Evolutionary conservation across 2,113 vertebrate species (phyloP).

Genomic region (Deroptyus accipitrinus): DNA sequence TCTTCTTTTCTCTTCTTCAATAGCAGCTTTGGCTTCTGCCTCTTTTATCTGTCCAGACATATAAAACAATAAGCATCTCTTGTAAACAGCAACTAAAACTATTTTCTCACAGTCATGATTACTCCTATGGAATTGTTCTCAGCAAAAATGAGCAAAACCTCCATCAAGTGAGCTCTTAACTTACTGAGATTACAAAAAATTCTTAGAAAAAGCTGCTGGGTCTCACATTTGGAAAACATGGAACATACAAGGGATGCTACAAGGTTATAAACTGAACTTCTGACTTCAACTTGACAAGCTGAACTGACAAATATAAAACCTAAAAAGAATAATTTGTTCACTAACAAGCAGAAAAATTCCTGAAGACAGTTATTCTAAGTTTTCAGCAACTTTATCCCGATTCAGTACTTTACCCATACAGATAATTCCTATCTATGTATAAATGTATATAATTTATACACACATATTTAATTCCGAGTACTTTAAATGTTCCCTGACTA

Average conservation of each 20-base stretch:
- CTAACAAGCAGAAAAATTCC: not conserved
- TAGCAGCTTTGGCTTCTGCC: slow-evolving; percentile 84
- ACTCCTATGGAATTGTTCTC: not conserved
- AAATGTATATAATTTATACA: not conserved
- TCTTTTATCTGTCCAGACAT: slow-evolving; percentile 83
- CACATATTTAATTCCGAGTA: not conserved
- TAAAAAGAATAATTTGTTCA: not conserved
- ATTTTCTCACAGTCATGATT: not conserved
- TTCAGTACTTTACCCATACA: not conserved
- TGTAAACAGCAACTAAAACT: not conserved
- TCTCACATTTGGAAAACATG: not conserved
- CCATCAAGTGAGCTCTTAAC: not conserved
- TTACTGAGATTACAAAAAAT: not conserved
- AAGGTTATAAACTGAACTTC: not conserved
- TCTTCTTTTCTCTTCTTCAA: slow-evolving; percentile 87
- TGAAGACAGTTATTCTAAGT: not conserved
- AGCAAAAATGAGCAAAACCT: not conserved
- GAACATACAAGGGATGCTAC: not conserved
- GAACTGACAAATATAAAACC: not conserved
- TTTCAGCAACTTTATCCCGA: not conserved
- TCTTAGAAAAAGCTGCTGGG: not conserved
- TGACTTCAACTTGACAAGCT: not conserved
- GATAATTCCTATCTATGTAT: not conserved
- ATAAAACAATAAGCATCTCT: slow-evolving; percentile 26
- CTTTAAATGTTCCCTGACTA: not conserved